These are phyloP conservation scores for Xestia xanthographa DNA, from an alignment of 2,888 invertebrate genomes.

Conservation along the genomic window DNA sequence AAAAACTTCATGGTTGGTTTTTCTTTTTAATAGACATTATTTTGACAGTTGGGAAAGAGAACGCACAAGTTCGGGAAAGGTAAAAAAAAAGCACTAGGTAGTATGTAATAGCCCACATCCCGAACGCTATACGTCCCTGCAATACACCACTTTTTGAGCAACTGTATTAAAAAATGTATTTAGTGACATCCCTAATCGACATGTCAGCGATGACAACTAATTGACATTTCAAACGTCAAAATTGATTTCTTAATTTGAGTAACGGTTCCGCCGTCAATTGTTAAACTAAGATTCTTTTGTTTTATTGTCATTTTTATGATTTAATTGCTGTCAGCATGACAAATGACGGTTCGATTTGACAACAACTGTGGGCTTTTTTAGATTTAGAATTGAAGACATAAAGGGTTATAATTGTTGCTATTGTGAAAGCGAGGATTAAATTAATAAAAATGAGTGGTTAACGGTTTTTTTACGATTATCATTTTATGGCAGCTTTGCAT, in stretches of 20 bases:
- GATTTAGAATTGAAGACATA: constrained; percentile 19
- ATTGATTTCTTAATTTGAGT: constrained; percentile 33
- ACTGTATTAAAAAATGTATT: too few relatives aligned
- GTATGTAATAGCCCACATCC: too few relatives aligned
- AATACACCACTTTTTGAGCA: too few relatives aligned
- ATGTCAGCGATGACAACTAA: constrained; percentile 33
- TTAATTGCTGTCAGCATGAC: constrained; percentile 57
- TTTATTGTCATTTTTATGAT: constrained; percentile 41
- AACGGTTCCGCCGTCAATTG: constrained; percentile 34
- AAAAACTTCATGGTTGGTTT: too few relatives aligned
- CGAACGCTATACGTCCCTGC: too few relatives aligned
- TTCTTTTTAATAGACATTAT: too few relatives aligned
- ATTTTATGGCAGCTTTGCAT: constrained; percentile 2
- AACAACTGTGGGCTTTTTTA: constrained; percentile 33
- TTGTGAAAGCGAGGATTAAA: constrained; percentile 26
- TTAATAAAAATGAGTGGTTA: background rate
- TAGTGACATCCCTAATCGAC: constrained; percentile 12
- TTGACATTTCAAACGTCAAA: constrained; percentile 41
- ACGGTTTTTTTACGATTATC: constrained; percentile 19
- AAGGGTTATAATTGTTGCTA: constrained; percentile 39
- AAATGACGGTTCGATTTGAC: constrained; percentile 49
- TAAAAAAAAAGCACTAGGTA: too few relatives aligned
- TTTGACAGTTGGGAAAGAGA: too few relatives aligned
- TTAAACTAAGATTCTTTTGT: constrained; percentile 3
- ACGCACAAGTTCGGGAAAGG: too few relatives aligned